phyloP scores from a whole-genome alignment of 2,113 vertebrate genomes.

The Gymnarchus niloticus region DNA sequence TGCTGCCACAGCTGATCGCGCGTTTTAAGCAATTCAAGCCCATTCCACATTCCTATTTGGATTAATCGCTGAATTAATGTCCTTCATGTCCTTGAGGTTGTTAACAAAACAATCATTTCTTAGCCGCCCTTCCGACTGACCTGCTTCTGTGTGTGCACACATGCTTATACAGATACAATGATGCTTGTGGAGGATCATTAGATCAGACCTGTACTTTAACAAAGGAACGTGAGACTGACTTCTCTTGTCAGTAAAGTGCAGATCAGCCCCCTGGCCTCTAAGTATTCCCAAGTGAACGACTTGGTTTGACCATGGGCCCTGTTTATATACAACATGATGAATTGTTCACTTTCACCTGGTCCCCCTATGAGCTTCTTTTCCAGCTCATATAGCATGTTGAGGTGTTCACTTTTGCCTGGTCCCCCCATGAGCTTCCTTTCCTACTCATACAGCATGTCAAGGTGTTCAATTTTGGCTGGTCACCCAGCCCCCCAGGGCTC shows the following conservation, averaged over 20 bases:
- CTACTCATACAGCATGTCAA: background rate
- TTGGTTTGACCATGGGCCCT: background rate
- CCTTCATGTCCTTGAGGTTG: no score
- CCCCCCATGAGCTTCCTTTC: no score
- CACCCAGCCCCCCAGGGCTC: background rate
- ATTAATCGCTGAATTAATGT: no score
- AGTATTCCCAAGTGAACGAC: background rate
- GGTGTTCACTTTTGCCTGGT: background rate
- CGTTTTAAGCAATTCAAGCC: no score
- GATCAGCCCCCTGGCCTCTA: background rate
- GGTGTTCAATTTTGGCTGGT: background rate
- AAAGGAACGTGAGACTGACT: background rate
- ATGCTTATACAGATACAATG: background rate
- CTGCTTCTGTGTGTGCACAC: background rate
- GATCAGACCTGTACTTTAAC: background rate
- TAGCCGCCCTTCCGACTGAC: no score
- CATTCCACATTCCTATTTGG: no score
- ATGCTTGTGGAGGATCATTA: background rate
- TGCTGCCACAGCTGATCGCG: no score
- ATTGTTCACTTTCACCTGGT: background rate
- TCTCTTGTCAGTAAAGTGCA: background rate
- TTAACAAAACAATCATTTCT: no score
- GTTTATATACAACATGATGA: background rate
- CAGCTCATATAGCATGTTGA: background rate
- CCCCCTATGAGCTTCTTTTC: no score